Evolutionary conservation across 2,888 invertebrate genomes (phyloP), one percentile per base, ranked within the genome.

Genomic region (Arrhopalites spinosus): DNA sequence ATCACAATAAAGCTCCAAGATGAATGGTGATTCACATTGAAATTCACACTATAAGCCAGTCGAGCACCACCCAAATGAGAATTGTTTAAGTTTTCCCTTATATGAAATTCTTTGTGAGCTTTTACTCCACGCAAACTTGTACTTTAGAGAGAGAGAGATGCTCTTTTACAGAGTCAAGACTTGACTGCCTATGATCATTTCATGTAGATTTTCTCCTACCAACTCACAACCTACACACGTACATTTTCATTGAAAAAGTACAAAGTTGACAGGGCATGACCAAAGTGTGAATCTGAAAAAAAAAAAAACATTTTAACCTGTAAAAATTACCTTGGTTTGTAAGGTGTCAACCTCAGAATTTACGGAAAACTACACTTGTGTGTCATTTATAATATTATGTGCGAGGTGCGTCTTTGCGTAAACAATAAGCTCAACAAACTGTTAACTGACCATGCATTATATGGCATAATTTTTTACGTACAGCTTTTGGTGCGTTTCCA

Each of bases 1-100:
- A 72, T 72, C 63, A 72, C 72, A 64, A 72, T 72, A 72, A 72
- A 72, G 61, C 50, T 61, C 64, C 64, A 64, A 43, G 50, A 63
- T 72, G 72, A 72, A 72, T 72, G 64, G 61, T 72, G 45, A 72
- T 72, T 72, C 36, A 72, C 63, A 64, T 72, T 63, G 27, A 72
- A 64, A 72, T 61, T 72, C 72, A 72, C 72, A 72, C 72, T 63
- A 29, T 61, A 36, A 43, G 71, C 63, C 20, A 59, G 59, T 36
- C 5, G 66, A 63, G 63, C 47, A 72, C 72, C 72, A 64, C 72
- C 72, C 72, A 72, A 47, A 63, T 63, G 50, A 61, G 45, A 61
- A 63, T 61, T 72, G 71, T 61, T 72, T 72, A 25, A 72, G 63
- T 63, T 29, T 36, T 56, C 1, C 17, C 13, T 56, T 70, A 50